Evolutionary conservation across 1,140 invertebrate species (phyloP).

Genomic region (Lucilia sericata): DNA sequence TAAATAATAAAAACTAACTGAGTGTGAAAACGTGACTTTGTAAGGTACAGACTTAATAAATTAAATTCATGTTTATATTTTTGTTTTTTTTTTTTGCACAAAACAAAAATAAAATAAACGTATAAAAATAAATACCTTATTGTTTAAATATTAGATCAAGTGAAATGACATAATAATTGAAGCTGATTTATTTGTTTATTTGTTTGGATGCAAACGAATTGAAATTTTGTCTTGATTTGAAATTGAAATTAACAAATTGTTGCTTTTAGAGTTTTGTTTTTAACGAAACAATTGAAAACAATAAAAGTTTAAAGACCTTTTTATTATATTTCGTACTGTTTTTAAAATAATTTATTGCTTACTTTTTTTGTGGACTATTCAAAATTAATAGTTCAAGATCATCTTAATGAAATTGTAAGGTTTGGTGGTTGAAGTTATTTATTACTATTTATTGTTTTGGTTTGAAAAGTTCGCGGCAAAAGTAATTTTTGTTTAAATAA

Average conservation of each 20-base stretch:
- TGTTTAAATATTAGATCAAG: constrained; percentile 33
- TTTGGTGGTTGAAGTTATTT: constrained; percentile 8
- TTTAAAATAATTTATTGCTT: neutral
- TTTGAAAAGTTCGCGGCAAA: no score
- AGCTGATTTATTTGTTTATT: constrained; percentile 20
- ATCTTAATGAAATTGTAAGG: neutral
- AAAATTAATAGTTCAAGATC: constrained; percentile 26
- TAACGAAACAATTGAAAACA: no score
- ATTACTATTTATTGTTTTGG: neutral
- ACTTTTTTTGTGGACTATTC: neutral
- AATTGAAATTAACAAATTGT: neutral
- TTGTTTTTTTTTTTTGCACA: neutral
- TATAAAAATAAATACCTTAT: neutral
- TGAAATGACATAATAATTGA: constrained; percentile 32
- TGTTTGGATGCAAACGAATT: neutral
- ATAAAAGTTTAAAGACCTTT: neutral
- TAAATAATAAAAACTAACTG: neutral
- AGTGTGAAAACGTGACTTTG: constrained; percentile 41
- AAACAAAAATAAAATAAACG: neutral
- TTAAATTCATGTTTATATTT: constrained; percentile 7
- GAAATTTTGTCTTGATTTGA: neutral
- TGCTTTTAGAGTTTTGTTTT: no score
- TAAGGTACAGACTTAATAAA: neutral
- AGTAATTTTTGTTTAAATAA: no score
- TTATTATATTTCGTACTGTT: neutral